Base-by-base conservation (phyloP, 2,113 vertebrate genomes). In the Struthidea cinerea region DNA sequence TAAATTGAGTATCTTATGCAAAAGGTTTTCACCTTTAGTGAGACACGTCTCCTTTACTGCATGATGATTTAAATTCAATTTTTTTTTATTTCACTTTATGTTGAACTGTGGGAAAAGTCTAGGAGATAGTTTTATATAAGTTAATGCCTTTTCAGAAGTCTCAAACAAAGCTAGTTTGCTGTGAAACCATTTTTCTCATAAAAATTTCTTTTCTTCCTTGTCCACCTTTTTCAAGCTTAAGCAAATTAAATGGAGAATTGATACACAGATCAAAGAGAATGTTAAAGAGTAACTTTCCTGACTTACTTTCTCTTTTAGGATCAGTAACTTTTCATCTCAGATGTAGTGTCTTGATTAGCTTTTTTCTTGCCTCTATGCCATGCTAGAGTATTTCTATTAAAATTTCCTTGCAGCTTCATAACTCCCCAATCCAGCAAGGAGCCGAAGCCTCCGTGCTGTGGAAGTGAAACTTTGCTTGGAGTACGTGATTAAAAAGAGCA, bases 221-320 rank as follows among this genome's bases (percentile, higher is more conserved):
- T 78, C 95, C 74, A 94, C 60, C 52, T 95, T 87, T 91, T 91
- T 71, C 63, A 94, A 82, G 56, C 42, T 93, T 92, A 89, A 96
- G 47, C 77, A 93, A 96, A 97, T 97, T 93, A 93, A 93, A 95
- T 11, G 21, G 59, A 4, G 11, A 73, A 94, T 41, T 89, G 70
- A 73, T 44, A 37, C 37, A 39, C 28, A 86, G 86, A 95, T 89
- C 67, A 85, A 93, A 95, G 74, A 85, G 67, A 93, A 96, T 90
- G 59, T 71, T 88, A 86, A 85, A 95, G 79, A 2, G 5, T 42
- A 84, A 74, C 35, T 89, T 91, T 90, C 70, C 91, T 73, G 57
- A 47, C 50, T 91, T 6, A 2, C 42, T 87, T 80, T 59, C 55
- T 64, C 22, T 74, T 80, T 73, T 86, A 93, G 87, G 80, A 85